Evolutionary conservation across 2,113 vertebrate species (phyloP), one percentile per base, ranked within the genome.

Genomic region (Calypte anna): DNA sequence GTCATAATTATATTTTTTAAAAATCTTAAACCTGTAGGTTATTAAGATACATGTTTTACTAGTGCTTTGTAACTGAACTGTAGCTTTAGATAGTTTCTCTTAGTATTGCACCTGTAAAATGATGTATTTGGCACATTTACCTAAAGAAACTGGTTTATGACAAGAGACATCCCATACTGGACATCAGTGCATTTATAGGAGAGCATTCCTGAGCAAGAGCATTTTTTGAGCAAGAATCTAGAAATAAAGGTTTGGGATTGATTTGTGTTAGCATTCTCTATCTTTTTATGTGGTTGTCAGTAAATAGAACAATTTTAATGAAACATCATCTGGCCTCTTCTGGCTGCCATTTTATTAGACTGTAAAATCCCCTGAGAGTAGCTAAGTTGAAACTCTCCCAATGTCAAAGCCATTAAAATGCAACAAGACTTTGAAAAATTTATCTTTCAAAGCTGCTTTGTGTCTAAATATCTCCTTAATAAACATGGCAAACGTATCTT

Each of bases 391-490:
- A 96, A 3, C 67, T 91, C 84, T 87, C 63, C 90, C 54, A 93
- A 94, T 85, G 90, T 95, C 77, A 96, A 91, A 86, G 54, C 72
- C 84, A 94, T 95, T 81, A 96, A 94, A 96, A 94, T 91, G 70
- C 46, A 93, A 28, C 83, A 97, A 91, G 93, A 95, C 68, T 92
- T 96, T 54, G 27, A 80, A 76, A 92, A 90, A 90, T 66, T 84
- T 2, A 87, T 54, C 23, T 82, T 94, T 92, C 90, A 96, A 96
- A 96, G 79, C 66, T 96, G 61, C 61, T 54, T 82, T 94, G 72
- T 78, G 67, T 94, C 78, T 92, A 91, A 97, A 88, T 94, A 95
- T 86, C 93, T 97, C 64, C 76, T 80, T 96, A 95, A 96, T 95
- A 96, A 96, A 96, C 63, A 59, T 86, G 51, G 86, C 91, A 97